phyloP scores from a whole-genome alignment of 2,797 vertebrate species.

The Oryzias dopingdopingensis region DNA sequence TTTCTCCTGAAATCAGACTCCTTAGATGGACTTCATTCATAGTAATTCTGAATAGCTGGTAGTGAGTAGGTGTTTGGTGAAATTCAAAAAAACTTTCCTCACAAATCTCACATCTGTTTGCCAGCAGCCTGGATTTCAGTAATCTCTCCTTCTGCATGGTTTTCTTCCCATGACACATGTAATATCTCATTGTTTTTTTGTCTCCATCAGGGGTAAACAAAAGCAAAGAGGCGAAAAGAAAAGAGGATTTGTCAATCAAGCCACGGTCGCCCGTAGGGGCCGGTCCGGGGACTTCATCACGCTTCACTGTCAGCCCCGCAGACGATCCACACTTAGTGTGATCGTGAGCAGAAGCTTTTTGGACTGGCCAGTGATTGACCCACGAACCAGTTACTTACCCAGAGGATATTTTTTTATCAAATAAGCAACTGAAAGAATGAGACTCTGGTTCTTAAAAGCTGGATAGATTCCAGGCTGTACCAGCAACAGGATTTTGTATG shows the following conservation, averaged over 20 bases:
- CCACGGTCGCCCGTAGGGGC: slow-evolving; percentile 70
- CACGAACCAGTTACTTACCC: slow-evolving; percentile 68
- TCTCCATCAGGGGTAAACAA: slow-evolving; percentile 78
- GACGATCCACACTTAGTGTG: slow-evolving; percentile 84
- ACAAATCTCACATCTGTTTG: not conserved
- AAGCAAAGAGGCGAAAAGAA: slow-evolving; percentile 84
- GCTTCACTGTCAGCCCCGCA: slow-evolving; percentile 92
- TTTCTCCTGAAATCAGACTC: not conserved
- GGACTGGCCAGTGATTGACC: slow-evolving; percentile 59
- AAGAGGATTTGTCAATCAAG: slow-evolving; percentile 83
- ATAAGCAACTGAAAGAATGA: slow-evolving; percentile 70
- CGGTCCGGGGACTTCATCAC: slow-evolving; percentile 81
- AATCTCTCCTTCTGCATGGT: not conserved
- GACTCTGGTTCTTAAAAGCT: slow-evolving; percentile 74
- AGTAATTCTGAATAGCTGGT: too few species aligned
- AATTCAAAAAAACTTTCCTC: too few species aligned
- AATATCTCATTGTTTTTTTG: slow-evolving; percentile 16
- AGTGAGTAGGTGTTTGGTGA: too few species aligned
- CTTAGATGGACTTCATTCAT: not conserved
- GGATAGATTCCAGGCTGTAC: slow-evolving; percentile 79
- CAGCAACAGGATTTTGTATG: slow-evolving; percentile 75
- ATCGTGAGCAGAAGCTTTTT: slow-evolving; percentile 59
- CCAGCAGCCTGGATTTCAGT: not conserved
- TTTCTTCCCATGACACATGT: not conserved
- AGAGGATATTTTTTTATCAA: slow-evolving; percentile 83